phyloP scores from a whole-genome alignment of 2,113 vertebrate genomes.

The Patagioenas fasciata region DNA sequence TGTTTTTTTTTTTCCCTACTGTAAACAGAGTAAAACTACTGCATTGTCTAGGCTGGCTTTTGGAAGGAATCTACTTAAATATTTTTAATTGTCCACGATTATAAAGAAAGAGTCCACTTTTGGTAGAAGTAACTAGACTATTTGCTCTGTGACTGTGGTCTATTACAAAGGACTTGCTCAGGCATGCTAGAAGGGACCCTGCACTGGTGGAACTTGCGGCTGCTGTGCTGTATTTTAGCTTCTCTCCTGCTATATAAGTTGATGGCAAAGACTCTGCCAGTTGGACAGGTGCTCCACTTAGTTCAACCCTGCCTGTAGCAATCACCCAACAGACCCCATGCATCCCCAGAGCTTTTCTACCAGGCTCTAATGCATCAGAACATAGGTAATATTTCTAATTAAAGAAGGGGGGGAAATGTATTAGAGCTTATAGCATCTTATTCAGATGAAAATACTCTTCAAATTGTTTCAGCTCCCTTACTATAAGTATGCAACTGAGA shows the following conservation, averaged over 20 bases:
- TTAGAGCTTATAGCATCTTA: neutral
- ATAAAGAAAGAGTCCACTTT: neutral
- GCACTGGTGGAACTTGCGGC: neutral
- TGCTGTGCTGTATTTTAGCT: neutral
- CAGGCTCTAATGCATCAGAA: neutral
- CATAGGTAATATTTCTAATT: neutral
- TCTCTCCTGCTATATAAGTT: neutral
- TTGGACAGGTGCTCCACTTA: neutral
- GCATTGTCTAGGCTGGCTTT: neutral
- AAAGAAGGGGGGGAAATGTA: accelerated
- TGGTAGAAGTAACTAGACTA: neutral
- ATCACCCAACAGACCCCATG: neutral
- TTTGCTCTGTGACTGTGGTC: neutral
- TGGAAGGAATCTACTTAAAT: neutral
- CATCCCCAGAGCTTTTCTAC: neutral
- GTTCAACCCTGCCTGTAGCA: neutral
- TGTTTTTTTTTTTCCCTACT: neutral
- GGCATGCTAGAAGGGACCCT: neutral
- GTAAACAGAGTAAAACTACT: neutral
- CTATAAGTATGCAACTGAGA: neutral
- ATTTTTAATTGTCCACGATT: neutral
- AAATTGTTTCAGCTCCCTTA: neutral
- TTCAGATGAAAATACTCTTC: neutral
- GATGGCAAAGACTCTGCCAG: neutral
- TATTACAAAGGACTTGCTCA: neutral